Base-by-base conservation (phyloP, 2,797 vertebrate species). In the Apogon talboti region DNA sequence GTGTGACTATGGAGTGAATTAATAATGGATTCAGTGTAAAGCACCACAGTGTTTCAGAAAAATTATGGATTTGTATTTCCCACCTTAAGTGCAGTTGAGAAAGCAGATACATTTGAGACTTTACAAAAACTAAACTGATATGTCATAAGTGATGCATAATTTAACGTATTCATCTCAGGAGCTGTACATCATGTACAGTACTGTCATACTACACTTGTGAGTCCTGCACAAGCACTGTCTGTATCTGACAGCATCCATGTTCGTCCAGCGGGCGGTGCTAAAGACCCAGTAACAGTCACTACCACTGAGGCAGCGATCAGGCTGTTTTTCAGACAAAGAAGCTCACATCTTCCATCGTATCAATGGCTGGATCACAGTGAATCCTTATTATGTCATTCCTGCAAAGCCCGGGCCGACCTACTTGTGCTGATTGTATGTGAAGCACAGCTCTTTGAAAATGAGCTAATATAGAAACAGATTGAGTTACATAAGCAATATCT, bases 271-370 rank as follows among this genome's bases (percentile, higher is more conserved):
- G 91, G 84, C 80, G 90, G 86, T 14, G 71, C 28, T 78, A 47
- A 65, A 87, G 38, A 70, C 61, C 62, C 64, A 67, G 57, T 19
- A 5, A n/a, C 13, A 12, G n/a, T 42, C 6, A 62, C 66, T 1
- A 0, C 38, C 28, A 3, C 1, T 9, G 11, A 12, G 4, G 0
- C n/a, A 15, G 19, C 13, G 44, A 30, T 13, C 41, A 51, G 45
- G 7, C 56, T 67, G 67, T 35, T 66, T 69, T 67, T 66, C 44
- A 85, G 78, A 92, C 89, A 91, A 88, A 90, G 84, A 74, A 79
- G 11, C 54, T 3, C 0, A 43, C 47, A 63, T 76, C 51, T 52
- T 63, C 35, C 49, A 66, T 48, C 35, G 46, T 62, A 50, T 64
- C 71, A 52, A 6, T 56, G 54, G 24, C 45, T 2, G 62, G 54